Conservation (phyloP, 1,140 invertebrate genomes). For the Euschistus heros region DNA sequence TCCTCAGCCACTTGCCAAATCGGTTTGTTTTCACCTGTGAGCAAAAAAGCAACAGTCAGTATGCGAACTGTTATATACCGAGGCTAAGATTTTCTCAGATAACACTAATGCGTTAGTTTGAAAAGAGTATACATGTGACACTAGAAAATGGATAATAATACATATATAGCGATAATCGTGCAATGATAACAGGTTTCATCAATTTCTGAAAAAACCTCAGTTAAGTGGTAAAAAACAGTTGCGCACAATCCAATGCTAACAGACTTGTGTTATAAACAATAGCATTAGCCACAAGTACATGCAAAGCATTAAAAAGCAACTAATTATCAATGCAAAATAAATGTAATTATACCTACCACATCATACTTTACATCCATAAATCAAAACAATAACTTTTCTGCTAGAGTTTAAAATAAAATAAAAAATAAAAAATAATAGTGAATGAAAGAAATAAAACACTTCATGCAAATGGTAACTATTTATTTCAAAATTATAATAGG, state of each 20-base stretch:
- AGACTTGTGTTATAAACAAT: background rate
- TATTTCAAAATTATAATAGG: background rate
- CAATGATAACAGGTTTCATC: background rate
- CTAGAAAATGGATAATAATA: background rate
- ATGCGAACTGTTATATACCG: constrained; percentile 1
- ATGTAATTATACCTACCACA: constrained; percentile 6
- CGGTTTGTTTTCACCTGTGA: constrained; percentile 87
- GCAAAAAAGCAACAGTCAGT: constrained; percentile 6
- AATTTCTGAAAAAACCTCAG: constrained; percentile 20
- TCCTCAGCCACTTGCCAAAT: constrained; percentile 99
- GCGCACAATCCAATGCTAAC: constrained; percentile 11
- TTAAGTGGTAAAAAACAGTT: constrained; percentile 20
- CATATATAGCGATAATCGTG: background rate
- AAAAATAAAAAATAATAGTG: background rate
- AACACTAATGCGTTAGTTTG: background rate
- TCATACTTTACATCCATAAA: too few species aligned
- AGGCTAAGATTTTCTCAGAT: constrained; percentile 13
- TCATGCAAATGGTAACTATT: constrained; percentile 7
- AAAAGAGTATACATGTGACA: background rate
- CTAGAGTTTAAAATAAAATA: background rate
- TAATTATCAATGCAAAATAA: constrained; percentile 9
- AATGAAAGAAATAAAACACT: background rate
- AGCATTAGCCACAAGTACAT: constrained; percentile 6
- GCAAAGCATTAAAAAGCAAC: constrained; percentile 19
- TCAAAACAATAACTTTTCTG: background rate